Conservation (phyloP, 2,797 vertebrate species). For the Miichthys miiuy region DNA sequence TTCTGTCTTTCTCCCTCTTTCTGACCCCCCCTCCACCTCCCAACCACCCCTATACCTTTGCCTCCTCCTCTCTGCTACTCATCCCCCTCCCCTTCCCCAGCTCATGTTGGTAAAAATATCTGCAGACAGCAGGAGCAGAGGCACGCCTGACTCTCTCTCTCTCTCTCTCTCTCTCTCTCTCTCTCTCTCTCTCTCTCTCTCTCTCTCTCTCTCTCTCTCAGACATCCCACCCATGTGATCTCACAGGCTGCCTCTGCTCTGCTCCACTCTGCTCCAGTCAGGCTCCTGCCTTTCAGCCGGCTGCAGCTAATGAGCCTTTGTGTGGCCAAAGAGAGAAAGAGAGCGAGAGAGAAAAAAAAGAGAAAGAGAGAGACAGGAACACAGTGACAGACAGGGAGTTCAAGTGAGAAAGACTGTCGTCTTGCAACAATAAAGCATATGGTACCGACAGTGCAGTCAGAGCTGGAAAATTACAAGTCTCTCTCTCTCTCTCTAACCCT, state of each 20-base stretch:
- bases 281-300: slow-evolving; percentile 91
- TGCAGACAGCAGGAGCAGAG: slow-evolving; percentile 87
- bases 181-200: slow-evolving; percentile 50
- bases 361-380: slow-evolving; percentile 30
- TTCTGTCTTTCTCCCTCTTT: slow-evolving; percentile 41
- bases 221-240: slow-evolving; percentile 97
- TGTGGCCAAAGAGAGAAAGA: slow-evolving; percentile 82
- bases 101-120: slow-evolving; percentile 89
- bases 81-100: slow-evolving; percentile 60
- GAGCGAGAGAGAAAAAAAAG: slow-evolving; percentile 28
- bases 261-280: slow-evolving; percentile 87
- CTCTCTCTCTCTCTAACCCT: slow-evolving; percentile 55
- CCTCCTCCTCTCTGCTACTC: slow-evolving; percentile 16
- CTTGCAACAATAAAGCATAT: slow-evolving; percentile 95
- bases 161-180: slow-evolving; percentile 68
- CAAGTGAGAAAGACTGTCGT: slow-evolving; percentile 87
- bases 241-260: slow-evolving; percentile 87
- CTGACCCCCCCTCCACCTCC: slow-evolving; percentile 16
- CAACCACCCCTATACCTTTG: slow-evolving; percentile 12
- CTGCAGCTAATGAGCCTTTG: slow-evolving; percentile 99
- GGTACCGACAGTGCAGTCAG: slow-evolving; percentile 89
- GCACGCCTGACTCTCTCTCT: slow-evolving; percentile 72
- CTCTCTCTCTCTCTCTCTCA: slow-evolving; percentile 74
- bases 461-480: slow-evolving; percentile 86
- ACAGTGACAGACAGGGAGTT: slow-evolving; percentile 68